Evolutionary conservation across 2,113 vertebrate genomes (phyloP), one percentile per base, ranked within the genome.

Genomic region (Gasterosteus nipponicus): DNA sequence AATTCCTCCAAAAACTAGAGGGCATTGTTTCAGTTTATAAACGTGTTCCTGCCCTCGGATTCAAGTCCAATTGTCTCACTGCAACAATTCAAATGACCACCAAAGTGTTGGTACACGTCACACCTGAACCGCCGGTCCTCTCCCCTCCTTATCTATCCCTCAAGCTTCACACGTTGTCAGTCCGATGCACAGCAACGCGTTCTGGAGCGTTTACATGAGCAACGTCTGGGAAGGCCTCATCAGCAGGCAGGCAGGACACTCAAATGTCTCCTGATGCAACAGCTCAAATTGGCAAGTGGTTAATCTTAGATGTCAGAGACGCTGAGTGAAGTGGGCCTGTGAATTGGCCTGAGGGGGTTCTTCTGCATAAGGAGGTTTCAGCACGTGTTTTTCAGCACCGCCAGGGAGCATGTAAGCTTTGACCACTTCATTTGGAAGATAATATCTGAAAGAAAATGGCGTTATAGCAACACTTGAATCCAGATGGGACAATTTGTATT

Each of bases 181-280:
- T 35, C 33, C 5, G 33, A 35, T 35, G 33, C 8, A 10, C 39
- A 46, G 73, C 12, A 63, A 80, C 67, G 69, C 35, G 10, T 64
- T 46, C 56, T 10, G n/a, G 11, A 63, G 62, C 49, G 67, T 67
- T 64, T 59, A 78, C 64, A 71, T 22, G 38, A 72, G 42, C 66
- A 54, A 84, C 85, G 81, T 84, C 78, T 74, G 41, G 71, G 78
- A 89, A 70, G 0, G 0, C 26, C 64, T 83, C 83, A 72, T 85
- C 86, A 81, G 78, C 82, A 77, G 47, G 69, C 73, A 75, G 65
- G 51, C 62, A 77, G 42, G 54, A 53, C 59, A 76, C 74, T 88
- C 58, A 9, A 44, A 56, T 81, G 80, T 70, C 78, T 53, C 62
- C 31, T 75, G 64, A 66, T 75, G 42, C 46, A 71, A 73, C 68